Conservation (phyloP, 2,113 vertebrate genomes). For the Hemiprocne comata region DNA sequence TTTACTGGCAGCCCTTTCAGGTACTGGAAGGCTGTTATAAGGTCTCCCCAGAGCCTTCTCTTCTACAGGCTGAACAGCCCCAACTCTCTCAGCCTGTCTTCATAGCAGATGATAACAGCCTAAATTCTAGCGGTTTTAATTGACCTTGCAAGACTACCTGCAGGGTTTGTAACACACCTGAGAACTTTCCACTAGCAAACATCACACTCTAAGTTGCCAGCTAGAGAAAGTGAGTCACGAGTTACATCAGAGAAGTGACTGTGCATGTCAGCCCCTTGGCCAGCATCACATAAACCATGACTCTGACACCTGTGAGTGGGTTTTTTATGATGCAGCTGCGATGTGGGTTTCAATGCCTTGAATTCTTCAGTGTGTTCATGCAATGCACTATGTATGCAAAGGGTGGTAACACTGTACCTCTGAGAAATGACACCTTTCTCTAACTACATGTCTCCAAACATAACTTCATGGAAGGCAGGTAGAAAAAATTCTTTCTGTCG, state of each 20-base stretch:
- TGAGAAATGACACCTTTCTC: neutral
- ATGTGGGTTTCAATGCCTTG: neutral
- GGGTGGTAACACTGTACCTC: neutral
- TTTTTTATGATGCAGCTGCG: neutral
- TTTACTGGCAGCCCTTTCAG: too few species aligned
- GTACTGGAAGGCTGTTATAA: too few species aligned
- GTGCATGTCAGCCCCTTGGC: neutral
- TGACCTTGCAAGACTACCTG: rapidly evolving
- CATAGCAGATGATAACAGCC: neutral
- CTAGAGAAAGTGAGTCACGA: neutral
- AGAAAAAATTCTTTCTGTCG: neutral
- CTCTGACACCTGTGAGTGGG: neutral
- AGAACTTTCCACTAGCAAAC: neutral
- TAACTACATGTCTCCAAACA: neutral
- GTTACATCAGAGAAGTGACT: neutral
- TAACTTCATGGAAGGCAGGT: too few species aligned
- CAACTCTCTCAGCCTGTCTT: too few species aligned
- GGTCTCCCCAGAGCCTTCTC: too few species aligned
- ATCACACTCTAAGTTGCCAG: neutral
- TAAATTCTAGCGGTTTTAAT: neutral
- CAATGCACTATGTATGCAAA: neutral
- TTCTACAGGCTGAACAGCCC: too few species aligned
- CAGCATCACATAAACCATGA: neutral
- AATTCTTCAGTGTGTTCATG: neutral
- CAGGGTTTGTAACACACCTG: neutral